Evolutionary conservation across 2,888 invertebrate species (phyloP), one percentile per base, ranked within the genome.

Genomic region (Parnassius glacialis): DNA sequence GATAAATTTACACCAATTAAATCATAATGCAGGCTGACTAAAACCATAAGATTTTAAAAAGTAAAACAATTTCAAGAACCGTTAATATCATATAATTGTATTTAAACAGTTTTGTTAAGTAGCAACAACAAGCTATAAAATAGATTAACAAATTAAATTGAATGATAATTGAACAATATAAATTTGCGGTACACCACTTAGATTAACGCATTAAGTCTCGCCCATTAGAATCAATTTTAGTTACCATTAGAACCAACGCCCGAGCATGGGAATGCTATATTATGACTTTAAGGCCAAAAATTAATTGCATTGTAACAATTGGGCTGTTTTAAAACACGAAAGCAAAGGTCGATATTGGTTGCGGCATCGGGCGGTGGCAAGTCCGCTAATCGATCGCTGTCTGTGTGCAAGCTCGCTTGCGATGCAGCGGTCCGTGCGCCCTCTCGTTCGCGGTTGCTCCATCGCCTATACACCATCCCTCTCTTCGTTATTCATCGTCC

Each of bases 381-480:
- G 77, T 76, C 80, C 82, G 83, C 86, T 87, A 87, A 90, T 90
- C 90, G 90, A 90, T 91, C 85, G 87, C 75, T 84, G 87, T 87
- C 88, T 87, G 85, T 87, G 85, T 89, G 86, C 84, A 84, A 70
- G 74, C 80, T 42, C 75, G 61, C 80, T 47, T 75, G 61, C 61
- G 52, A 61, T 62, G 62, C 62, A 62, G 60, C 48, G 48, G 16
- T 76, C 74, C 79, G 70, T 78, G 88, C 89, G 82, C 87, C 74
- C 80, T 87, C 84, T 68, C 72, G 67, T 70, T 73, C 72, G 66
- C 48, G 48, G 48, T 13, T 9, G n/a, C 75, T 71, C 74, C 69
- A 68, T 73, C 65, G 68, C 71, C 81, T 72, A 81, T 83, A 76
- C 78, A 79, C 86, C 83, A 78, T 89, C 89, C 84, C 77, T 78